Conservation (phyloP, 2,888 invertebrate species). For the Tyria jacobaeae region DNA sequence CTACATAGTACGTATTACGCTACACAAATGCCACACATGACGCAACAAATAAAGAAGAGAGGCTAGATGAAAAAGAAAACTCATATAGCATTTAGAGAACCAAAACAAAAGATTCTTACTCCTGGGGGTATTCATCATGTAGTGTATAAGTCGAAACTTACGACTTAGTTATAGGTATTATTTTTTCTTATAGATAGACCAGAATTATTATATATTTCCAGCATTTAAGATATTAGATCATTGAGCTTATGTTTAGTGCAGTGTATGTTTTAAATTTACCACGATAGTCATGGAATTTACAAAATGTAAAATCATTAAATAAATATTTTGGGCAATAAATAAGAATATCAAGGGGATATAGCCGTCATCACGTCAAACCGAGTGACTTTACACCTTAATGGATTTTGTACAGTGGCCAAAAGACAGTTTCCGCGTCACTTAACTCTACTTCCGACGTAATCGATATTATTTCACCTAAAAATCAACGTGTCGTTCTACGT, state of each 20-base stretch:
- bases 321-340: conserved; percentile 30
- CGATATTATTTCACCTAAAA: conserved; percentile 80
- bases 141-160: no score
- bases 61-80: background rate
- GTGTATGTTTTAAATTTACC: background rate
- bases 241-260: background rate
- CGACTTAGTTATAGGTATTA: no score
- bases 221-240: no score
- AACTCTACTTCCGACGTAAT: conserved; percentile 81
- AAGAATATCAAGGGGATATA: conserved; percentile 50
- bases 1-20: background rate
- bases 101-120: background rate
- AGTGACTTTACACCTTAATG: conserved; percentile 80
- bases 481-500: conserved; percentile 67
- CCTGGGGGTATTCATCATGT: background rate
- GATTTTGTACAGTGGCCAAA: conserved; percentile 73
- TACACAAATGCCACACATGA: background rate
- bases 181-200: no score
- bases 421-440: conserved; percentile 83
- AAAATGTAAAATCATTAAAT: conserved; percentile 16
- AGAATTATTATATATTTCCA: no score
- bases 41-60: background rate
- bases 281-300: no score
- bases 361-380: conserved; percentile 68
- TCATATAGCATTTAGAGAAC: background rate